phyloP scores from a whole-genome alignment of 1,140 invertebrate species.

The Scaptomyza hsui region DNA sequence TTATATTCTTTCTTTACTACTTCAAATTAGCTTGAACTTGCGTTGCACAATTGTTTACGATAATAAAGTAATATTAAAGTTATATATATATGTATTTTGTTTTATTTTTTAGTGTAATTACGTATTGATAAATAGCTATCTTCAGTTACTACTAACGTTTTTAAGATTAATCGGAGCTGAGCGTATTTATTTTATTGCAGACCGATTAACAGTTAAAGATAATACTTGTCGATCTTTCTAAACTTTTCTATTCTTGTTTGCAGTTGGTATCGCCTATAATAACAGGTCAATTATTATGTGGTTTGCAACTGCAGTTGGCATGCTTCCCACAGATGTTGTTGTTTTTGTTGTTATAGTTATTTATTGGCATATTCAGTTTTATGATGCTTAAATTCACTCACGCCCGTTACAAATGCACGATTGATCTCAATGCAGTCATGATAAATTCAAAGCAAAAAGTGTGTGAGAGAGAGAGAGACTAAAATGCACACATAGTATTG shows the following conservation, averaged over 20 bases:
- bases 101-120: too few relatives aligned
- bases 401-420: slow-evolving; percentile 36
- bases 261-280: slow-evolving; percentile 18
- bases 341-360: slow-evolving; percentile 37
- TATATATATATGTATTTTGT: too few relatives aligned
- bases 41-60: too few relatives aligned
- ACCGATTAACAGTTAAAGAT: not conserved
- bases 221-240: not conserved
- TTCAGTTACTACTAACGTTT: too few relatives aligned
- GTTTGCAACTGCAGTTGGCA: slow-evolving; percentile 61
- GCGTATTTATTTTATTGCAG: too few relatives aligned
- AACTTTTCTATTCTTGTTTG: slow-evolving; percentile 12
- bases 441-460: slow-evolving; percentile 63
- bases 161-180: too few relatives aligned
- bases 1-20: not conserved
- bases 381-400: slow-evolving; percentile 40
- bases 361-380: slow-evolving; percentile 62
- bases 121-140: too few relatives aligned
- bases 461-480: slow-evolving; percentile 6
- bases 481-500: slow-evolving; percentile 4
- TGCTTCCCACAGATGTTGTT: slow-evolving; percentile 39
- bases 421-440: slow-evolving; percentile 73
- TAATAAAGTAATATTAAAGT: too few relatives aligned
- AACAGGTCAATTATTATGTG: slow-evolving; percentile 36
- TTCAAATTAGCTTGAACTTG: not conserved